Conservation (phyloP, 2,888 invertebrate species). For the Microplitis deprimator region DNA sequence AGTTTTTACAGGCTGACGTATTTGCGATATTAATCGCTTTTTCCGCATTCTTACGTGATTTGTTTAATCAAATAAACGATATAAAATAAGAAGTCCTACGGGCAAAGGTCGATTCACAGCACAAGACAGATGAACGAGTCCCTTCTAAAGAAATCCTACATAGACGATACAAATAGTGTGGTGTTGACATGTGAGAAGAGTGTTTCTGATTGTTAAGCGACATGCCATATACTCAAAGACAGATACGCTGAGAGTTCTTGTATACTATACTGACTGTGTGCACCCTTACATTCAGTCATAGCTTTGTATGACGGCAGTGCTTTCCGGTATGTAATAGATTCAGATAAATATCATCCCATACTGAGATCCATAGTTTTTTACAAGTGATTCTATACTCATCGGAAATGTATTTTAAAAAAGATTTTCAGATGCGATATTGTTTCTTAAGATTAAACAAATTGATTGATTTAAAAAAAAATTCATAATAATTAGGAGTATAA, state of each 20-base stretch:
- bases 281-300: constrained; percentile 15
- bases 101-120: constrained; percentile 48
- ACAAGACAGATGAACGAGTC: constrained; percentile 63
- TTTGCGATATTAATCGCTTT: too few relatives aligned
- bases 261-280: constrained; percentile 22
- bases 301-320: neutral
- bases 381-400: too few relatives aligned
- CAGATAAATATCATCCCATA: too few relatives aligned
- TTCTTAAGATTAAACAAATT: too few relatives aligned
- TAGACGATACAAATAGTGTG: constrained; percentile 53
- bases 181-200: constrained; percentile 69
- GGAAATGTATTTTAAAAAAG: too few relatives aligned
- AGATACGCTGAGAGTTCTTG: constrained; percentile 33
- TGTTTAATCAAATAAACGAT: constrained; percentile 27
- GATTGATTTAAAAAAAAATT: too few relatives aligned
- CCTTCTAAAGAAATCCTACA: constrained; percentile 55
- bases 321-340: neutral
- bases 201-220: constrained; percentile 67
- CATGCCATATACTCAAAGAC: constrained; percentile 40
- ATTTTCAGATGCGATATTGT: too few relatives aligned
- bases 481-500: too few relatives aligned
- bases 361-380: too few relatives aligned
- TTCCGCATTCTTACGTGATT: neutral
- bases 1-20: too few relatives aligned
- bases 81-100: constrained; percentile 23